A percentile compares a stretch with the other conserved stretches of the same genome.
phyloP scores from a whole-genome alignment of 2,888 invertebrate species.

The Drosophila formosana region DNA sequence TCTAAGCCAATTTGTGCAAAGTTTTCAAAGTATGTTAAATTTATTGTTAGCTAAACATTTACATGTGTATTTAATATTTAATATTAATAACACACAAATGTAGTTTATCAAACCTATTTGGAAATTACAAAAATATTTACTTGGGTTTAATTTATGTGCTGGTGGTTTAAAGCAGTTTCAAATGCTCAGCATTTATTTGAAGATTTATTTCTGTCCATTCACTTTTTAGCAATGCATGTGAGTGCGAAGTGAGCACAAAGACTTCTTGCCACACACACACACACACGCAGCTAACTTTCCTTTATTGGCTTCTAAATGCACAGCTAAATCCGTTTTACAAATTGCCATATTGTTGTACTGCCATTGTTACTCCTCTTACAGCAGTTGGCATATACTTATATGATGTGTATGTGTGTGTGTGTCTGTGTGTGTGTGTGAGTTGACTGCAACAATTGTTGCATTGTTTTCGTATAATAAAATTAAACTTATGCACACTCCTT shows the following conservation, averaged over 20 bases:
- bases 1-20: neutral
- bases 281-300: constrained; percentile 50
- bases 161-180: constrained; percentile 10
- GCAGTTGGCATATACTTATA: constrained; percentile 28
- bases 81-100: neutral
- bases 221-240: constrained; percentile 9
- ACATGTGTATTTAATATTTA: neutral
- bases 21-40: neutral
- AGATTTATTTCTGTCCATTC: constrained; percentile 20
- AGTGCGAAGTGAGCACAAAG: neutral
- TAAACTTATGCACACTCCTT: constrained; percentile 72
- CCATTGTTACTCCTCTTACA: constrained; percentile 47
- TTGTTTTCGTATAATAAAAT: constrained; percentile 78
- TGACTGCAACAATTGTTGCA: constrained; percentile 67
- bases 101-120: constrained; percentile 1
- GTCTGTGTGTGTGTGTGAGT: constrained; percentile 28
- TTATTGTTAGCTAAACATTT: neutral
- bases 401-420: neutral
- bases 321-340: constrained; percentile 73
- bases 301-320: constrained; percentile 77
- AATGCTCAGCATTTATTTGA: constrained; percentile 2
- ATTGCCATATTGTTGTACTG: constrained; percentile 64
- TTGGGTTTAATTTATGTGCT: neutral
- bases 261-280: constrained; percentile 4
- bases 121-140: constrained; percentile 3